Evolutionary conservation across 2,888 invertebrate genomes (phyloP).

Genomic region (Villa cingulata): DNA sequence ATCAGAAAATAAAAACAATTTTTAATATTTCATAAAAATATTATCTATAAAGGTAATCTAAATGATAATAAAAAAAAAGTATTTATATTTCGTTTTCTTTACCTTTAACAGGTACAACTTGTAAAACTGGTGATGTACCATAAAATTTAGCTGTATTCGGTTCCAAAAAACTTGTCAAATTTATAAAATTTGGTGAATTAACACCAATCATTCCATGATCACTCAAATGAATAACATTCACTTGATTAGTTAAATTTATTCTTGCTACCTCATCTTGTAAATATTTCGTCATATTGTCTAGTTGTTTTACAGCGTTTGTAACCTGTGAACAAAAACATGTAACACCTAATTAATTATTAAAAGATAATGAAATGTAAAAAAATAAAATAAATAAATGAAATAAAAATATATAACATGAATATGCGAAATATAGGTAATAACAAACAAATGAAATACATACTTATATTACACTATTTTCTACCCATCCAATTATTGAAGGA

Average conservation of each 20-base stretch:
- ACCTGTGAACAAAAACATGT: no score
- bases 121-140: slow-evolving; percentile 44
- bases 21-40: slow-evolving; percentile 7
- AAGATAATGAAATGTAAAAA: no score
- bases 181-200: slow-evolving; percentile 39
- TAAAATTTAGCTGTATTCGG: slow-evolving; percentile 36
- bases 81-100: background rate
- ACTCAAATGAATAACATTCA: slow-evolving; percentile 54
- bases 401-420: no score
- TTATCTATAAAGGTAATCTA: no score
- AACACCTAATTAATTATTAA: no score
- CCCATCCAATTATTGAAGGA: no score
- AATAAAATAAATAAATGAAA: no score
- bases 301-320: slow-evolving; percentile 33
- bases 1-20: no score
- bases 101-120: slow-evolving; percentile 46
- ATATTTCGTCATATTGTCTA: slow-evolving; percentile 44
- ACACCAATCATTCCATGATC: slow-evolving; percentile 59
- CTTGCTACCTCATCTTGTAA: slow-evolving; percentile 41
- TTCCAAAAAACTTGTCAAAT: slow-evolving; percentile 40
- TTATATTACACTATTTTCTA: no score
- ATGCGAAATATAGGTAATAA: no score
- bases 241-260: slow-evolving; percentile 37
- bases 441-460: no score
- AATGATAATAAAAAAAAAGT: background rate